Evolutionary conservation across 2,888 invertebrate genomes (phyloP), one percentile per base, ranked within the genome.

Genomic region (Hypselothyrea guttata): DNA sequence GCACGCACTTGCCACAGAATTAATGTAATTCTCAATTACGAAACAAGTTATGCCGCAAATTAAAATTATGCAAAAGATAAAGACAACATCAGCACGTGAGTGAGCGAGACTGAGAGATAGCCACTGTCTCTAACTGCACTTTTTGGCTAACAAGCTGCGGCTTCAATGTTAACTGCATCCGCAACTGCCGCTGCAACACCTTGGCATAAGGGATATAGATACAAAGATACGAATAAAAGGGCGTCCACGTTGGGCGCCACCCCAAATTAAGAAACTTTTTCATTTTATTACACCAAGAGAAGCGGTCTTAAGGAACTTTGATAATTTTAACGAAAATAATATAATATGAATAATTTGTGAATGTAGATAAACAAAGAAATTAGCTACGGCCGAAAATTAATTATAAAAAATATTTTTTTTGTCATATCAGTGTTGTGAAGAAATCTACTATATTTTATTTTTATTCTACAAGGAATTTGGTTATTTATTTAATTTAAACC

Each of bases 1-100:
- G 72, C 81, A 83, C 78, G 75, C 84, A 82, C 76, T 82, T 74
- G 79, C 74, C 76, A 59, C 65, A 58, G 79, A 78, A 79, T 79
- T 76, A 82, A 84, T 84, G 76, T 79, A 84, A 82, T 85, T 86
- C 85, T 79, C 77, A 81, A 85, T 86, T 86, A 81, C 72, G 78
- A 85, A 86, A 86, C 86, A 72, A 86, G 86, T 86, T 86, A 83
- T 84, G 84, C 84, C 82, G 75, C 86, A 86, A 76, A 74, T 71
- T 72, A 73, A 82, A 73, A 79, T 83, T 81, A 79, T 77, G 84
- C 71, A 69, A 69, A 58, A 37, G 34, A 41, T 35, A 40, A 22
- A 38, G 45, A 31, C 31, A 45, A 28, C 37, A 7, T 9, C 8
- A 16, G 37, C 15, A 13, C 4, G 37, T 9, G n/a, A 9, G 15